Evolutionary conservation across 2,797 vertebrate genomes (phyloP).

Genomic region (Takifugu ocellatus): DNA sequence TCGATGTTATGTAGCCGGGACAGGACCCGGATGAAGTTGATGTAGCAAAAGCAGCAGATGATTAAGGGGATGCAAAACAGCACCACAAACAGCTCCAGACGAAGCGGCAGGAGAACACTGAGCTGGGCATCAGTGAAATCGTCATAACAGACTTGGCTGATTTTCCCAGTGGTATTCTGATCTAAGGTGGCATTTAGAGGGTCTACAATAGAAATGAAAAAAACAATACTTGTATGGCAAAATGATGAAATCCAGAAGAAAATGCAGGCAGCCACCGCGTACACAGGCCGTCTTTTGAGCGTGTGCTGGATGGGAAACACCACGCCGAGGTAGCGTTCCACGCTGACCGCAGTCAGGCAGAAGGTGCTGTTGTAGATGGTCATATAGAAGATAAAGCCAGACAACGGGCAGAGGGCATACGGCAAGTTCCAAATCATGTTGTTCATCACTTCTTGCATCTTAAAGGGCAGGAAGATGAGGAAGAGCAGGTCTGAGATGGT

Average conservation of each 20-base stretch:
- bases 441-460: conserved; percentile 76
- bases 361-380: conserved; percentile 84
- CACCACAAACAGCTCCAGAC: conserved; percentile 83
- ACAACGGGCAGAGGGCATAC: conserved; percentile 76
- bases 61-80: conserved; percentile 85
- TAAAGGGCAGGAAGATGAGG: conserved; percentile 81
- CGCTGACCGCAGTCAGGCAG: conserved; percentile 79
- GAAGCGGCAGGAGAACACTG: conserved; percentile 75
- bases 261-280: conserved; percentile 74
- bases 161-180: rapidly evolving
- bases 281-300: conserved; percentile 69
- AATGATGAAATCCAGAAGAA: conserved; percentile 76
- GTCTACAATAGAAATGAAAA: conserved; percentile 64
- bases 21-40: conserved; percentile 83
- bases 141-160: conserved; percentile 73
- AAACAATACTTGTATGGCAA: conserved; percentile 75
- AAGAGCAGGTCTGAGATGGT: conserved; percentile 84
- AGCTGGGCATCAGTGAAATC: conserved; percentile 75
- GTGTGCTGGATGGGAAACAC: conserved; percentile 81
- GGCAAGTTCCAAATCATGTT: conserved; percentile 72
- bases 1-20: conserved; percentile 77
- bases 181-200: neutral
- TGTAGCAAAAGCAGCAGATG: conserved; percentile 85
- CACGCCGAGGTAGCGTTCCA: conserved; percentile 82
- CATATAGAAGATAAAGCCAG: conserved; percentile 81